These are phyloP conservation scores for Pseudococcus viburni DNA, from an alignment of 2,888 invertebrate species.

Conservation along the genomic window DNA sequence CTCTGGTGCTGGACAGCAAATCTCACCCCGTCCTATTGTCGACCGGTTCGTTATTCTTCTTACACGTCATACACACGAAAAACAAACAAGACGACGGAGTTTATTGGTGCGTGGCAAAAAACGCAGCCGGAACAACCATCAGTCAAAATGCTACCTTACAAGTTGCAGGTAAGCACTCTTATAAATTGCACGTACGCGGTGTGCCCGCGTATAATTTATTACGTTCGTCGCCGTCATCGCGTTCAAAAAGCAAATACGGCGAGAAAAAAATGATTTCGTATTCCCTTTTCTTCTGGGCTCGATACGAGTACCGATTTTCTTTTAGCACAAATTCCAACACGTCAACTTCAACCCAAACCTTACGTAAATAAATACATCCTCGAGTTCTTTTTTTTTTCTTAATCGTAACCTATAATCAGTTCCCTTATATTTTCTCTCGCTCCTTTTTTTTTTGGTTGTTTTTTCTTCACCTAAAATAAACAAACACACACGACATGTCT, in stretches of 20 bases:
- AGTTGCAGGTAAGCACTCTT: slow-evolving; percentile 84
- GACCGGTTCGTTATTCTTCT: slow-evolving; percentile 93
- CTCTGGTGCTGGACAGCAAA: slow-evolving; percentile 84
- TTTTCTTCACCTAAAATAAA: slow-evolving; percentile 18
- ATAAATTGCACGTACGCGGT: neutral
- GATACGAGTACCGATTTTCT: neutral
- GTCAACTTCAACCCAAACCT: neutral
- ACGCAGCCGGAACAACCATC: slow-evolving; percentile 88
- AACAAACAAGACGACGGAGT: slow-evolving; percentile 95
- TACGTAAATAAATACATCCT: slow-evolving; percentile 15
- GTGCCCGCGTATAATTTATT: slow-evolving; percentile 29
- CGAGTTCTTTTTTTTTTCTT: neutral
- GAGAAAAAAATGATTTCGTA: slow-evolving; percentile 16
- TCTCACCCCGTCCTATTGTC: slow-evolving; percentile 92
- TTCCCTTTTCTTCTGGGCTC: neutral
- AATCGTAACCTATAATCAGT: slow-evolving; percentile 33
- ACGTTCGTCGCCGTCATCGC: neutral
- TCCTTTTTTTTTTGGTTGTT: too few species aligned
- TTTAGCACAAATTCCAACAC: neutral
- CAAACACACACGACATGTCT: neutral
- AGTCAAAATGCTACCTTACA: slow-evolving; percentile 95
- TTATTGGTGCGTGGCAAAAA: slow-evolving; percentile 97
- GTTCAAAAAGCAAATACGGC: neutral
- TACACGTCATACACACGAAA: slow-evolving; percentile 94
- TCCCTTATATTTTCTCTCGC: neutral